Base-by-base conservation (phyloP, 2,888 invertebrate species). In the Melolontha melolontha region DNA sequence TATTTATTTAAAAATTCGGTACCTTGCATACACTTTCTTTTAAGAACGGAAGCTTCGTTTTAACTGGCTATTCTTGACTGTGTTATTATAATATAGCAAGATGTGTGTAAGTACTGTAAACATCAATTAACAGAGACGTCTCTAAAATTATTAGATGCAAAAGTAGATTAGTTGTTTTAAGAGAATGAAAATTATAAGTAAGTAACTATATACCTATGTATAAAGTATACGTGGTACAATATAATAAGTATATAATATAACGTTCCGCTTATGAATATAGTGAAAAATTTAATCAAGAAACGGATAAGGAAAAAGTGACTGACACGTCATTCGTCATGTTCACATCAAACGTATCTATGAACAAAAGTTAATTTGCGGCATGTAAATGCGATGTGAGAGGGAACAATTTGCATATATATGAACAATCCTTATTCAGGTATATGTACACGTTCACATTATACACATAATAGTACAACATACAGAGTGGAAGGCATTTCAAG, bases 381-480 rank as follows among this genome's bases (percentile, higher is more conserved):
- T 68, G 62, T 57, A 70, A 59, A 65, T 51, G 64, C 22, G 50
- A 59, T 59, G 68, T 68, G 70, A 69, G 66, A 68, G 64, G 66
- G 39, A 65, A 67, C 57, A 74, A 74, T 74, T 74, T 74, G 72
- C 74, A 74, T 74, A 71, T 73, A 74, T 72, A 73, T 74, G 72
- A 74, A 72, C 68, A 73, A 68, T 68, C 68, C 66, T 66, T 68
- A 70, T 71, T 68, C 63, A 68, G 70, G 52, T 71, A 63, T 41
- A 40, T 59, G 22, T 34, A 64, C 14, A 59, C 16, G 41, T 34
- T 34, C 6, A 34, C 34, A 34, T 34, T 34, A 34, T 12, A 29
- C 16, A 11, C 16, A 42, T 57, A 29, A 11, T 54, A 40, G 34
- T 17, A 34, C 34, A 34, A 34, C 34, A 64, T 63, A 14, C 34